Base-by-base conservation (phyloP, 2,113 vertebrate species). In the Ameiurus melas region DNA sequence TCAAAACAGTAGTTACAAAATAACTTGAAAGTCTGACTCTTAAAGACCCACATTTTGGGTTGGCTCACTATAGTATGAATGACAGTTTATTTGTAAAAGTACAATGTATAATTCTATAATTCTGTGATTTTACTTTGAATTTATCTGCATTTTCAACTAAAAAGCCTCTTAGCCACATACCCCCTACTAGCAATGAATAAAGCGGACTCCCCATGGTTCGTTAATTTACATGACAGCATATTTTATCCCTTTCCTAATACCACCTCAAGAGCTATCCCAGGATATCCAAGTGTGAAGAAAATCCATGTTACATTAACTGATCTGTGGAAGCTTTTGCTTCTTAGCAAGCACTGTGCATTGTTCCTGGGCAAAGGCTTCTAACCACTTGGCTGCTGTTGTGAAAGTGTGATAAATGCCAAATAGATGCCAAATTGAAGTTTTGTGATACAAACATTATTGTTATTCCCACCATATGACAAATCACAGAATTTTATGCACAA, bases 191-290 rank as follows among this genome's bases (percentile, higher is more conserved):
- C 55, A 22, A 51, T 39, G 20, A 36, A 43, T 75, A 53, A 30
- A 30, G 6, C n/a, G 9, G 14, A 4, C 7, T 25, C 47, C 16
- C 47, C 7, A 79, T 30, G 53, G 27, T 57, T 57, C n/a, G 57
- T 80, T 80, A 33, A 55, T 80, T 80, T 80, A 80, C 7, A 33
- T 20, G 51, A 20, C 78, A 80, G 51, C 5, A 30, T 57, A 80
- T 80, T 80, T 80, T 57, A 19, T 80, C 78, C 51, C 19, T 51
- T 80, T n/a, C 27, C 16, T 80, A 80, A 80, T 25, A 57, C 53
- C n/a, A 17, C n/a, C 78, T 16, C 19, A 80, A 80, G 51, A 57
- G 51, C 78, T 80, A 55, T 16, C 16, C 16, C 16, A 27, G 27
- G 51, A 6, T 57, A n/a, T n/a, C n/a, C n/a, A 80, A 57, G 17